Evolutionary conservation across 1,140 invertebrate species (phyloP), one percentile per base, ranked within the genome.

Genomic region (Aphaenogaster rudis): DNA sequence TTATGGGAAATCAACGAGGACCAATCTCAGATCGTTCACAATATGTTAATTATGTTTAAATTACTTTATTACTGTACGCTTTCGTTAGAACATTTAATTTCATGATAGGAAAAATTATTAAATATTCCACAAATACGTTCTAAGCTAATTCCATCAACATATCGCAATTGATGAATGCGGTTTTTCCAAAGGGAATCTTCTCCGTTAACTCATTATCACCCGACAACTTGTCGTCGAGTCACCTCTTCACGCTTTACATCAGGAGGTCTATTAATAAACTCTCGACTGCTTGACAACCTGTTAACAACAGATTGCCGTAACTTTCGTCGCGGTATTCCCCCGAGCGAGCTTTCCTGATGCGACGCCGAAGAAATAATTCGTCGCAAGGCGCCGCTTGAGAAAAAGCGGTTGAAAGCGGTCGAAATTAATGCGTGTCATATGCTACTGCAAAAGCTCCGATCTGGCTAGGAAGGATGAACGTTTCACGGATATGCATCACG

Each of bases 241-340:
- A 11, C 13, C 11, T 52, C 36, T 67, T 67, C 33, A 42, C 33
- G 33, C 33, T 42, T 80, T 42, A 67, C 33, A 36, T 50, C 45
- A 39, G 13, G 48, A 54, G 7, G 33, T 67, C 63, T 67, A 80
- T 80, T 82, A 72, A 67, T 81, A 71, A 81, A 57, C 69, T 57
- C 28, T 28, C n/a, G 39, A 28, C 52, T n/a, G 39, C 80, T 72
- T 61, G 80, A 74, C 67, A 82, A 74, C 39, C 52, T 74, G 80
- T 82, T 82, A 82, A 82, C 67, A 82, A 42, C 52, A 52, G 80
- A 82, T 82, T 57, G 17, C 39, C 42, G 17, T 59, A 61, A 82
- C 80, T 82, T 82, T 74, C 52, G 28, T 74, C 67, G 21, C 42
- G 15, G 11, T 82, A 42, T 82, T 71, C 50, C 50, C 21, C 17